Base-by-base conservation (phyloP, 30 jellyfish, hydroid and myxozoan species). In the Hydractinia echinata region DNA sequence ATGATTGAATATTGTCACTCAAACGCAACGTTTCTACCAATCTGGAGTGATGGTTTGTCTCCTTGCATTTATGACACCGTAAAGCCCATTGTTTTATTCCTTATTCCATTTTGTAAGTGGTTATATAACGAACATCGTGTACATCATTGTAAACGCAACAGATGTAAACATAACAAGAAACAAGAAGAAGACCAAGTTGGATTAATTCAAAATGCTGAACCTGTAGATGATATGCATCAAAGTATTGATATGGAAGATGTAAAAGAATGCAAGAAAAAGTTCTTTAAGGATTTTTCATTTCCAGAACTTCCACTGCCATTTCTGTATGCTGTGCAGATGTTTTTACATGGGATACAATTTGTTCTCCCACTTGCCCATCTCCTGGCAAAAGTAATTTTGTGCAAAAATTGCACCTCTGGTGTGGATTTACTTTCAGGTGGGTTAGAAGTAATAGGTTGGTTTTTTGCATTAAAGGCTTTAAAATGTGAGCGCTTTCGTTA, bases 271-370 rank as follows among this genome's bases (percentile, higher is more conserved):
- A 67, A 61, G 0, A 66, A 80, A 49, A 80, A 61, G 53, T 19
- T 64, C 50, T 80, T 66, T 50, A 54, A 61, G 30, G 84, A 53
- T 67, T 80, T 92, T 79, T 89, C 96, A 11, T 92, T 92, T 77
- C 71, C 86, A 5, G 84, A 80, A 56, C 44, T 92, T 82, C 96
- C 96, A 48, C 69, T 85, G 82, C 96, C 98, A 67, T 92, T 92
- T 53, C 76, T 87, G 51, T 92, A 86, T 71, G 95, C 79, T 5
- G 70, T 79, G 54, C 98, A 92, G 60, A 81, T 95, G 91, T 79
- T 86, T 10, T 88, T 86, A n/a, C 98, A 92, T 76, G 84, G 76
- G n/a, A 7, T 67, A 13, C 89, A 78, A 61, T 72, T 84, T 6
- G 16, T 86, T 14, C 66, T 83, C 49, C 92, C 96, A 6, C 70